phyloP scores from a whole-genome alignment of 1,140 invertebrate species.

The Scaptomyza montana region DNA sequence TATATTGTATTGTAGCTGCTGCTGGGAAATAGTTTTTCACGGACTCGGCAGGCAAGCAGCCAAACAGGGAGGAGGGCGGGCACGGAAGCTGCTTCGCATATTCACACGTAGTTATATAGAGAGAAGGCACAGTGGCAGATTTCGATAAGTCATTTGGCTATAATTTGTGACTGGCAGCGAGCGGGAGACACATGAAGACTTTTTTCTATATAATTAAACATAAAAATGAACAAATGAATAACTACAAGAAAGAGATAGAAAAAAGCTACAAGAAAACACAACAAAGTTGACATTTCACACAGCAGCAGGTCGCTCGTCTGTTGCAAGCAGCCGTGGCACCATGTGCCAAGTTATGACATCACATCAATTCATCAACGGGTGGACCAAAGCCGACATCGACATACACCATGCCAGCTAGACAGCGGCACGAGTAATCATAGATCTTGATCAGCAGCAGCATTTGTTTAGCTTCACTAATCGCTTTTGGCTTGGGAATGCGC shows the following conservation, averaged over 20 bases:
- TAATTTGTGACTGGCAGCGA: constrained; percentile 62
- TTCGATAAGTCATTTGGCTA: constrained; percentile 80
- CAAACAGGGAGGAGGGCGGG: neutral
- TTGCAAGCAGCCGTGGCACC: constrained; percentile 72
- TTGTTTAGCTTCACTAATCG: constrained; percentile 55
- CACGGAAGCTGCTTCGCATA: constrained; percentile 67
- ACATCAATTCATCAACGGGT: constrained; percentile 53
- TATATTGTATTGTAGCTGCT: constrained; percentile 29
- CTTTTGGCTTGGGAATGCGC: constrained; percentile 41
- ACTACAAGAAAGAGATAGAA: constrained; percentile 1
- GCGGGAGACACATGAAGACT: constrained; percentile 42
- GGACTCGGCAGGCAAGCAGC: constrained; percentile 39
- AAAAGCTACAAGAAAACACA: constrained; percentile 23
- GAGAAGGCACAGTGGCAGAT: constrained; percentile 71
- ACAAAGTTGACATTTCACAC: constrained; percentile 77
- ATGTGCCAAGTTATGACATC: constrained; percentile 79
- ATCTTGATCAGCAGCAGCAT: constrained; percentile 50
- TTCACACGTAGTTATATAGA: constrained; percentile 61
- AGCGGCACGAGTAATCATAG: constrained; percentile 19
- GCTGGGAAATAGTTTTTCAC: constrained; percentile 67
- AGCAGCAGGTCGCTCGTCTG: constrained; percentile 63
- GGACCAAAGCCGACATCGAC: constrained; percentile 17
- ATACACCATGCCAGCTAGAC: neutral
- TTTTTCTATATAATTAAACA: constrained; percentile 78
- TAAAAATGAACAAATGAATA: constrained; percentile 31